Percentiles rank a stretch among this genome's conserved stretches.
Conservation (phyloP, 2,888 invertebrate species). For the Papilio protenor region DNA sequence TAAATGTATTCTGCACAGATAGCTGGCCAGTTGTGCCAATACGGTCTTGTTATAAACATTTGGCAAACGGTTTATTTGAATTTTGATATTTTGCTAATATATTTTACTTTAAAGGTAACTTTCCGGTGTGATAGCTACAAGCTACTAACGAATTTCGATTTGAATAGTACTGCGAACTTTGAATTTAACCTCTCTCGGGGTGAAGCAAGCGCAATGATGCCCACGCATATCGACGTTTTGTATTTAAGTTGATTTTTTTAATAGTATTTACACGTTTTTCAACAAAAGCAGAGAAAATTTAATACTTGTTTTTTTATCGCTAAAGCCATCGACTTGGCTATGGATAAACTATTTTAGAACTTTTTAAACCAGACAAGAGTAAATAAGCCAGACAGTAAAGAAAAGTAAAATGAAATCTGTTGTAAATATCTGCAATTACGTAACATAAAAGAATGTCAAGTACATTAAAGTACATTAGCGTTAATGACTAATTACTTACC, state of each 20-base stretch:
- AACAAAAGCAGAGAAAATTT: too few species aligned
- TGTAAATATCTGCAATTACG: neutral
- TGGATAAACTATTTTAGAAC: too few species aligned
- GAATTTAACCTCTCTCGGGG: too few species aligned
- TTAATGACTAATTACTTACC: slow-evolving; percentile 86
- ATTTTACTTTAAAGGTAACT: neutral
- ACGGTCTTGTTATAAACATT: slow-evolving; percentile 4
- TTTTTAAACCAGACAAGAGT: neutral
- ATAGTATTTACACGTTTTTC: too few species aligned
- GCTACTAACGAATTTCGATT: too few species aligned
- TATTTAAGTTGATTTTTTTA: too few species aligned
- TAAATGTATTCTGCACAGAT: slow-evolving; percentile 11
- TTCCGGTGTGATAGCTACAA: too few species aligned
- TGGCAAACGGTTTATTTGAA: neutral
- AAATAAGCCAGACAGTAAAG: neutral
- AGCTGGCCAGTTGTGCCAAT: slow-evolving; percentile 5
- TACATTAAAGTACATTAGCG: slow-evolving; percentile 8
- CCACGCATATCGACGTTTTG: too few species aligned
- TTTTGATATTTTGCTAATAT: neutral
- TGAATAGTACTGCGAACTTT: too few species aligned
- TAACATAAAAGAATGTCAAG: neutral
- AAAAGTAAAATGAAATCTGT: neutral
- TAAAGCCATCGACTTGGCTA: too few species aligned
- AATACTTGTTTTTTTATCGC: too few species aligned
- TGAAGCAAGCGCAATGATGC: too few species aligned